Evolutionary conservation across 1,140 invertebrate species (phyloP).

Genomic region (Amphibalanus amphitrite): DNA sequence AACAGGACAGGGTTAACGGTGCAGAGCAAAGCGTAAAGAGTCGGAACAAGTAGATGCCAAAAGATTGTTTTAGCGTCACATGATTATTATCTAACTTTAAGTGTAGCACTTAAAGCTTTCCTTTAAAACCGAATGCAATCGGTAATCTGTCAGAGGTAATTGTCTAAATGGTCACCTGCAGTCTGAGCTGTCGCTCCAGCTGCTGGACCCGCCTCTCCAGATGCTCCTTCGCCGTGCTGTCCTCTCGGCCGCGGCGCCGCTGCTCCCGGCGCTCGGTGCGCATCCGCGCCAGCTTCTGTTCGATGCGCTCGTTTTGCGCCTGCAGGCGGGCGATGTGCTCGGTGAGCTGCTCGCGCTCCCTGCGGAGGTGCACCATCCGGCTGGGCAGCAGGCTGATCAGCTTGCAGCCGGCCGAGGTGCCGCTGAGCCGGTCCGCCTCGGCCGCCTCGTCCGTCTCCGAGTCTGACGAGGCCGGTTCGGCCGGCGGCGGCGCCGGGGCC

Average conservation of each 20-base stretch:
- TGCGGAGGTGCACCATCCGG: slow-evolving; percentile 17
- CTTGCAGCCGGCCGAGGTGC: slow-evolving; percentile 9
- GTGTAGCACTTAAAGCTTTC: too few species aligned
- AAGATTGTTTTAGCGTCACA: too few species aligned
- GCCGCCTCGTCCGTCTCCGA: not conserved
- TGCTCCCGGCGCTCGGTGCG: slow-evolving; percentile 5
- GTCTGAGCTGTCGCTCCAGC: slow-evolving; percentile 5
- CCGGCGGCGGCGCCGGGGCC: slow-evolving; percentile 3
- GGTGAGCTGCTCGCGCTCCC: slow-evolving; percentile 15
- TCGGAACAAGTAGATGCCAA: too few species aligned
- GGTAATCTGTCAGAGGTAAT: too few species aligned
- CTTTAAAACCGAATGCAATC: too few species aligned
- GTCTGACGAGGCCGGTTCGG: slow-evolving; percentile 4
- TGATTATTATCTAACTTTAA: too few species aligned
- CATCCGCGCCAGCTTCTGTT: not conserved
- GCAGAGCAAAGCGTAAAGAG: too few species aligned
- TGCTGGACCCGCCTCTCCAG: slow-evolving; percentile 16
- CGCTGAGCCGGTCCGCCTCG: not conserved
- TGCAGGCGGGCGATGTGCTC: slow-evolving; percentile 7
- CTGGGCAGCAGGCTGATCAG: slow-evolving; percentile 18
- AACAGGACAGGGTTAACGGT: too few species aligned
- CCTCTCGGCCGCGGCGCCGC: slow-evolving; percentile 5
- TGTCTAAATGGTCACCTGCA: too few species aligned
- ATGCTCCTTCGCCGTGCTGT: slow-evolving; percentile 13
- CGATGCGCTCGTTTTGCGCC: slow-evolving; percentile 13